Percentiles rank a stretch among this genome's conserved stretches.
Conservation (phyloP, 2,113 vertebrate species). For the Lophius piscatorius region DNA sequence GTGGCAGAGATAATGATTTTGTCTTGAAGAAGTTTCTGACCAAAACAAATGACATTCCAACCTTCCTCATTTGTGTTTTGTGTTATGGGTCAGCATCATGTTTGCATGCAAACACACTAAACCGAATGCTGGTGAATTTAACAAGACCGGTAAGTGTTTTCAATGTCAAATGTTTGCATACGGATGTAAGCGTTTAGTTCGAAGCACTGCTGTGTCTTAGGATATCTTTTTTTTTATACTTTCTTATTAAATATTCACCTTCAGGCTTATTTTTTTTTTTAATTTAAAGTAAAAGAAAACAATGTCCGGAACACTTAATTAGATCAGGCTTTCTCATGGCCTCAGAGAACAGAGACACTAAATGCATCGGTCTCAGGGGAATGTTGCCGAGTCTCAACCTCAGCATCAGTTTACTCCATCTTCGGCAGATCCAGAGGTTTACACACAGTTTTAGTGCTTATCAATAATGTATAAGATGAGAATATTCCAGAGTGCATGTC, state of each 20-base stretch:
- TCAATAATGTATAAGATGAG: constrained; percentile 64
- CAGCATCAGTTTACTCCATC: constrained; percentile 45
- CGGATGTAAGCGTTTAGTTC: background rate
- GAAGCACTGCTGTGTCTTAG: background rate
- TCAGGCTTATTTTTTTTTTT: no score
- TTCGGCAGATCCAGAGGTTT: constrained; percentile 22
- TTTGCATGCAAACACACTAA: no score
- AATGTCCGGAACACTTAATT: constrained; percentile 28
- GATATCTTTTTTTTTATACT: no score
- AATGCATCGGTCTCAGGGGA: constrained; percentile 25
- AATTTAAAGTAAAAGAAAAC: constrained; percentile 33
- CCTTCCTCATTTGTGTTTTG: no score
- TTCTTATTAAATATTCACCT: no score
- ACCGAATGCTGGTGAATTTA: no score
- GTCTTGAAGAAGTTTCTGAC: no score
- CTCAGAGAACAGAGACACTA: constrained; percentile 34
- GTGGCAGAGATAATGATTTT: no score
- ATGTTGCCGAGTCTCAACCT: constrained; percentile 25
- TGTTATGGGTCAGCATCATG: no score
- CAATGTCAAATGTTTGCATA: no score
- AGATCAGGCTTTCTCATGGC: constrained; percentile 31
- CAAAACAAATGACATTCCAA: no score
- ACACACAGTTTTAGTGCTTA: constrained; percentile 40
- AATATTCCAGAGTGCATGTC: constrained; percentile 40
- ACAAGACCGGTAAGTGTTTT: no score